Evolutionary conservation across 1,140 invertebrate genomes (phyloP).

Genomic region (Zaprionus capensis): DNA sequence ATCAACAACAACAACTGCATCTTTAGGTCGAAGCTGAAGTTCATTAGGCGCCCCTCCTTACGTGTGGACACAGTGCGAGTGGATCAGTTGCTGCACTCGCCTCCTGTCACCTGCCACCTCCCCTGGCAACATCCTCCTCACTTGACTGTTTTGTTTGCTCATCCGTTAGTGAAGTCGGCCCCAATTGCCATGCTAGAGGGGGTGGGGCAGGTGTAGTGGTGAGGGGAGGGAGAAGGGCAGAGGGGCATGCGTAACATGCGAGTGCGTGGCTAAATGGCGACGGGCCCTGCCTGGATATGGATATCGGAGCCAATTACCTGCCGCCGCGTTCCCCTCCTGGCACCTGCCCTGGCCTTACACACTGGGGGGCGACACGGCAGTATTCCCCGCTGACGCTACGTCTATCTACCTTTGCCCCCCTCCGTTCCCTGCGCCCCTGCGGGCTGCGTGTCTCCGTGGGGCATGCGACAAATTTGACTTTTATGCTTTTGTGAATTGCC

Average conservation of each 20-base stretch:
- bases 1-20: background rate
- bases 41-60: background rate
- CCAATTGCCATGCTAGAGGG: background rate
- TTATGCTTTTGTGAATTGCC: conserved; percentile 82
- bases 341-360: no score
- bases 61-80: background rate
- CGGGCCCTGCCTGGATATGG: conserved; percentile 65
- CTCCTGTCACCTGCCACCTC: no score
- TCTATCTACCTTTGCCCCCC: background rate
- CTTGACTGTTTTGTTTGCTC: background rate
- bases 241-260: conserved; percentile 12
- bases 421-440: background rate
- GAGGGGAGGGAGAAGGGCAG: background rate
- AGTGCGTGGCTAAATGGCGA: conserved; percentile 71
- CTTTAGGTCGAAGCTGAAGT: background rate
- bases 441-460: conserved; percentile 61
- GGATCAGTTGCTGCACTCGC: background rate
- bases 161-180: background rate
- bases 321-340: background rate
- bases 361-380: no score
- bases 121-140: background rate
- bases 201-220: background rate
- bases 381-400: no score
- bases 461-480: conserved; percentile 79
- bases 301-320: conserved; percentile 77